Base-by-base conservation (phyloP, 2,113 vertebrate species). In the Galbula dea region DNA sequence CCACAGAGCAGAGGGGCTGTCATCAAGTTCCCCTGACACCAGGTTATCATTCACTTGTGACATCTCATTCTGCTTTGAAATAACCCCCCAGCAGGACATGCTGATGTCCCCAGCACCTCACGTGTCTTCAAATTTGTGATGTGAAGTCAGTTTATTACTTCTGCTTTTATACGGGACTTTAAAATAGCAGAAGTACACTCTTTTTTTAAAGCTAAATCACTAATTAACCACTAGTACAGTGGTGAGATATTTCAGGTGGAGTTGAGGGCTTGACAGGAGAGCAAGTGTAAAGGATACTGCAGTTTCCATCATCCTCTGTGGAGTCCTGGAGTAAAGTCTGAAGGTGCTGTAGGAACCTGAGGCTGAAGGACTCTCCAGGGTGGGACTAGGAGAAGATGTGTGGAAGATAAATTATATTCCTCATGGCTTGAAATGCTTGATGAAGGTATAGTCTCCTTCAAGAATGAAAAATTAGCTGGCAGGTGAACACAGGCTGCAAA, bases 291-390 rank as follows among this genome's bases (percentile, higher is more conserved):
- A 61, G 68, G 37, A 84, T 27, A 21, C 10, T 61, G 14, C 43
- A 24, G 26, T 37, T 93, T 36, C 23, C 15, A 6, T 41, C 5
- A 0, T 36, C 49, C 3, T n/a, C 29, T 0, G 0, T 32, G 29
- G 54, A 5, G 12, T 49, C 48, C 23, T 43, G 45, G 32, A 30
- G 43, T 43, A 29, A 54, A 81, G 39, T 20, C 62, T 58, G 68
- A 45, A 74, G 23, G 48, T 0, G 3, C 27, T 20, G 10, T 26
- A 9, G 46, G 19, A 37, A 62, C 45, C 27, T 10, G 26, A 18
- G n/a, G 12, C 52, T 75, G 66, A 72, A 41, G 54, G 19, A n/a
- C 48, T 75, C 36, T 67, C 27, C 39, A 8, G 20, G 11, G 27
- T 9, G 11, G 49, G 51, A 21, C 18, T 34, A 17, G 37, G 30